phyloP scores from a whole-genome alignment of 1,140 invertebrate species.

The Pogonomyrmex californicus region DNA sequence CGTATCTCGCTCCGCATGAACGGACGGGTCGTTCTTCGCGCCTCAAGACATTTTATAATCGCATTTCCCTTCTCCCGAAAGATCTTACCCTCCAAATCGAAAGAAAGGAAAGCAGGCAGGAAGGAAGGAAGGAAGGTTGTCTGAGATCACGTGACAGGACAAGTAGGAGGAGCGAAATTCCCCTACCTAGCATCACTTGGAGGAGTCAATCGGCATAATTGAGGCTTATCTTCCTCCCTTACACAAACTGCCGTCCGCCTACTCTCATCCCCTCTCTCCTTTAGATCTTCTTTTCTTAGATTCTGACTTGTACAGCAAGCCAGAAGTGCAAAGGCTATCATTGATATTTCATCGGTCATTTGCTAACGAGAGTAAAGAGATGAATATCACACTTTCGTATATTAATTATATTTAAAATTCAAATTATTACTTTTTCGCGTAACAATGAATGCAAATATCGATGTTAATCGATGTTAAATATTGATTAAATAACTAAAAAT shows the following conservation, averaged over 20 bases:
- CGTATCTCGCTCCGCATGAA: not conserved
- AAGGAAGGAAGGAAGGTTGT: slow-evolving; percentile 76
- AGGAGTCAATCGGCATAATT: slow-evolving; percentile 83
- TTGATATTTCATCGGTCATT: not conserved
- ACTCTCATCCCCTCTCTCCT: slow-evolving; percentile 66
- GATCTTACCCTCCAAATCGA: slow-evolving; percentile 16
- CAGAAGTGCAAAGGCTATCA: not conserved
- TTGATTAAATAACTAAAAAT: not conserved
- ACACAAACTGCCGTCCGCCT: slow-evolving; percentile 72
- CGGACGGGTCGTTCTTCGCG: not conserved
- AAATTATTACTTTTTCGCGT: not conserved
- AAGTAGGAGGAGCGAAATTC: slow-evolving; percentile 84
- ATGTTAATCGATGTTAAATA: not conserved
- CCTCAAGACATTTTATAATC: not conserved
- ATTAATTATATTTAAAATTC: not conserved
- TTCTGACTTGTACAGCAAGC: not conserved
- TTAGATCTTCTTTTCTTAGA: slow-evolving; percentile 16
- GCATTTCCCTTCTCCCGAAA: slow-evolving; percentile 21
- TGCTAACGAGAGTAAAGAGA: not conserved
- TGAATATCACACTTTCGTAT: not conserved
- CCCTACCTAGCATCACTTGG: slow-evolving; percentile 79
- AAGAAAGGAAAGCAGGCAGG: slow-evolving; percentile 52
- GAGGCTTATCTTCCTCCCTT: slow-evolving; percentile 83
- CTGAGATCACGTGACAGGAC: slow-evolving; percentile 82
- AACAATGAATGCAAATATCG: not conserved